Evolutionary conservation across 2,888 invertebrate genomes (phyloP).

Genomic region (Diadromus collaris): DNA sequence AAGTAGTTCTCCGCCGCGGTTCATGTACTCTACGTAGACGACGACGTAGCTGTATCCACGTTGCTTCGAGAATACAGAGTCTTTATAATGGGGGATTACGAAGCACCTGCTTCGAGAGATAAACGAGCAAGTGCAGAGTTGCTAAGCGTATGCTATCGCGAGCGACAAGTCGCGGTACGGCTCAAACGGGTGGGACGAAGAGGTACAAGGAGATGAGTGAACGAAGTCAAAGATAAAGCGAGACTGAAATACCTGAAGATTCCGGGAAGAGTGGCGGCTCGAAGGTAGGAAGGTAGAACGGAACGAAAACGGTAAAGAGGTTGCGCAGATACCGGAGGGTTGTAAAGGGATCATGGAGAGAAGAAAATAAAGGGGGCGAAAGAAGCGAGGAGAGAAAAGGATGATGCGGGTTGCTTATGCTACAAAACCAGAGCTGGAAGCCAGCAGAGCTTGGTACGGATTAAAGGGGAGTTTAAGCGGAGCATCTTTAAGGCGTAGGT

Average conservation of each 20-base stretch:
- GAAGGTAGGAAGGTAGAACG: neutral
- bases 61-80: conserved; percentile 29
- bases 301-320: conserved; percentile 29
- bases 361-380: conserved; percentile 40
- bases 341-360: conserved; percentile 30
- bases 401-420: neutral
- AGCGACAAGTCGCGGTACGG: conserved; percentile 29
- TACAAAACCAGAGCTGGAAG: neutral
- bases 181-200: conserved; percentile 26
- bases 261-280: conserved; percentile 8
- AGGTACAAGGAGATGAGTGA: conserved; percentile 5
- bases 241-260: conserved; percentile 25
- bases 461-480: conserved; percentile 19
- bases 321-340: conserved; percentile 22
- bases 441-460: neutral
- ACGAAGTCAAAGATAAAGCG: conserved; percentile 23
- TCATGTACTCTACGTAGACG: conserved; percentile 18
- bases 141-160: conserved; percentile 47
- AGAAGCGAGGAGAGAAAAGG: neutral
- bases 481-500: conserved; percentile 32
- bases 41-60: conserved; percentile 20
- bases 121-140: conserved; percentile 59
- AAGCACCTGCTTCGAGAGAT: conserved; percentile 59
- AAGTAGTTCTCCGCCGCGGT: neutral
- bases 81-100: conserved; percentile 62